phyloP scores from a whole-genome alignment of 2,888 invertebrate species.

The Brassicogethes aeneus region DNA sequence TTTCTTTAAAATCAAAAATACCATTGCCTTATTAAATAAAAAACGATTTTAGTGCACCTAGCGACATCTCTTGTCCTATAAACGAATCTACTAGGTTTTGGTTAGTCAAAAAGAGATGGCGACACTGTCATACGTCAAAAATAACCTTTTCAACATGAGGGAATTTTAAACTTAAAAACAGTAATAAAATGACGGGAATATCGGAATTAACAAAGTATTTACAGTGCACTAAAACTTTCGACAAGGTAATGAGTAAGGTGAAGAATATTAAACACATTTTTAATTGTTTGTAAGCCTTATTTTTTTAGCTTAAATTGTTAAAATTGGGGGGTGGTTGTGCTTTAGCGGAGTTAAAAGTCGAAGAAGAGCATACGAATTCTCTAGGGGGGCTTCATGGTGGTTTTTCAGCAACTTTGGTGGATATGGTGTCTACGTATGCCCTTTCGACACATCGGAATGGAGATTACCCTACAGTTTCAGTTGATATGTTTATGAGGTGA shows the following conservation, averaged over 20 bases:
- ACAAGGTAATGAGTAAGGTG: constrained; percentile 10
- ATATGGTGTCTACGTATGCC: constrained; percentile 70
- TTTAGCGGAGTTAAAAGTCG: constrained; percentile 67
- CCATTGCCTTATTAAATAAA: too few species aligned
- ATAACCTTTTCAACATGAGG: too few species aligned
- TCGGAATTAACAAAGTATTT: constrained; percentile 6
- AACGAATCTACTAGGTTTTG: too few species aligned
- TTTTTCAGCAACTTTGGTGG: constrained; percentile 71
- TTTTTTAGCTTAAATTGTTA: constrained; percentile 27
- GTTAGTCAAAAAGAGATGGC: too few species aligned
- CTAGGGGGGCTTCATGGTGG: constrained; percentile 78
- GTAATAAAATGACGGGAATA: too few species aligned
- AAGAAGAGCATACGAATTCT: constrained; percentile 64
- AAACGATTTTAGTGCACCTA: too few species aligned
- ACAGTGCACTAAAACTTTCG: constrained; percentile 6
- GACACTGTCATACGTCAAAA: too few species aligned
- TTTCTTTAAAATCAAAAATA: too few species aligned
- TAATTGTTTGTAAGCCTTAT: too few species aligned
- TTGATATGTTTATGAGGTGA: constrained; percentile 74
- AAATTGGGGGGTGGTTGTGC: constrained; percentile 63
- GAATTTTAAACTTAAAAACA: too few species aligned
- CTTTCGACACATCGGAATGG: constrained; percentile 54
- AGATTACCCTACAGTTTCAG: constrained; percentile 62
- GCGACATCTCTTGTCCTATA: too few species aligned
- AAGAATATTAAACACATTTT: too few species aligned